These are phyloP conservation scores for Brachyistius frenatus DNA, from an alignment of 2,113 vertebrate genomes.

Conservation along the genomic window DNA sequence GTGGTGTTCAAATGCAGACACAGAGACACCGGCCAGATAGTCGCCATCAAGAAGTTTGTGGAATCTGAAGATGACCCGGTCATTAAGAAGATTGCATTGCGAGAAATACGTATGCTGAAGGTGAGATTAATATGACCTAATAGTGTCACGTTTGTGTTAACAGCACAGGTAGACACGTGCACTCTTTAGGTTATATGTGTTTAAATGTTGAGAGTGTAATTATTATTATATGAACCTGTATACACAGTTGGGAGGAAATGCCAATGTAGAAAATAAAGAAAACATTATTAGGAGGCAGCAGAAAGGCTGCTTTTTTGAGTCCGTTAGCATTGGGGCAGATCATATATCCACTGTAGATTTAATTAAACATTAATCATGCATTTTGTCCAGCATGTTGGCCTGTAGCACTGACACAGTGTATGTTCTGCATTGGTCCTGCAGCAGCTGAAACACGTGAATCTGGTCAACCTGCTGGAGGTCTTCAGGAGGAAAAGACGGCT, in stretches of 20 bases:
- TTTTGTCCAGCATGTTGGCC: not conserved
- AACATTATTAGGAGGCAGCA: too few species aligned
- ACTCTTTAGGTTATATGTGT: not conserved
- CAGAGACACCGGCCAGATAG: constrained; percentile 87
- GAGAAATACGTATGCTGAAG: constrained; percentile 91
- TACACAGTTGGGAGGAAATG: too few species aligned
- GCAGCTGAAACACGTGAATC: constrained; percentile 91
- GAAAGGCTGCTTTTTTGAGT: too few species aligned
- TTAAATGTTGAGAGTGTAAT: too few species aligned
- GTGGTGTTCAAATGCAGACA: constrained; percentile 92
- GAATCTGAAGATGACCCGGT: constrained; percentile 91
- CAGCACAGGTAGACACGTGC: not conserved
- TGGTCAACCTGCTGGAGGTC: constrained; percentile 92
- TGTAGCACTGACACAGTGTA: not conserved
- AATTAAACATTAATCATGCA: not conserved
- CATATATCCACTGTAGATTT: not conserved
- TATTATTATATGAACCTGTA: too few species aligned
- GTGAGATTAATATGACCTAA: constrained; percentile 62
- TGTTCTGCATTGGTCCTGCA: constrained; percentile 55
- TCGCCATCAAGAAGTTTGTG: constrained; percentile 92
- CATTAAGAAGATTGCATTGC: constrained; percentile 90
- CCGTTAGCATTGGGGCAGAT: too few species aligned
- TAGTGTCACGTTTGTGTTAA: constrained; percentile 27
- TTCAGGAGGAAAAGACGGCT: constrained; percentile 90
- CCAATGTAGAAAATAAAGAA: too few species aligned